Percentiles rank a stretch among this genome's conserved stretches.
Conservation (phyloP, 2,113 vertebrate species). For the Cyprinodon variegatus region DNA sequence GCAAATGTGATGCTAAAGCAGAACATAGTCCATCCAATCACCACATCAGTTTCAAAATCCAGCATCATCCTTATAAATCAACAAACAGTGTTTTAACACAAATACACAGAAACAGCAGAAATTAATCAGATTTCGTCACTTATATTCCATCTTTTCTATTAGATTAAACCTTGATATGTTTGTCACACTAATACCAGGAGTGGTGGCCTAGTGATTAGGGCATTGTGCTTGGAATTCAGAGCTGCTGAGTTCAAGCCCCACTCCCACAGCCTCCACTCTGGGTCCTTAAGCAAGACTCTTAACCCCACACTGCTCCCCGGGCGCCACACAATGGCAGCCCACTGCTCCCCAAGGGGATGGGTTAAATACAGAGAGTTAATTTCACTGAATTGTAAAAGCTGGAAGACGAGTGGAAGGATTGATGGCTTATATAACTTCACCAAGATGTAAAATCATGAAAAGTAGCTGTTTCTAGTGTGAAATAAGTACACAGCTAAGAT, state of each 20-base stretch:
- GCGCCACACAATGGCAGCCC: too few species aligned
- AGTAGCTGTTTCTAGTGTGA: neutral
- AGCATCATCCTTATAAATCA: neutral
- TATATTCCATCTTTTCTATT: neutral
- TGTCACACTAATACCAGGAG: too few species aligned
- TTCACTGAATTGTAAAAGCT: neutral
- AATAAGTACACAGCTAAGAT: neutral
- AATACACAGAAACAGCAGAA: neutral
- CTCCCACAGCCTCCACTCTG: too few species aligned
- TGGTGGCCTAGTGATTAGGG: too few species aligned
- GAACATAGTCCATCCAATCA: neutral
- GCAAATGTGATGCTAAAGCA: neutral
- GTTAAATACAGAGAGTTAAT: too few species aligned
- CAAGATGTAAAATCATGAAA: neutral
- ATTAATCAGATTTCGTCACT: neutral
- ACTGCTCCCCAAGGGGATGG: too few species aligned
- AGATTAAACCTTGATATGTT: neutral
- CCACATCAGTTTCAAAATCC: neutral
- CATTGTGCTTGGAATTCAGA: too few species aligned
- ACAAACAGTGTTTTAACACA: neutral
- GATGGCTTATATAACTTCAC: neutral
- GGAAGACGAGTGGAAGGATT: neutral
- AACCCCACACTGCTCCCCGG: too few species aligned
- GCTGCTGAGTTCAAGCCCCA: too few species aligned
- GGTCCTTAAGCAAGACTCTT: too few species aligned